Evolutionary conservation across 2,888 invertebrate species (phyloP).

Genomic region (Cremastobaeus sp.): DNA sequence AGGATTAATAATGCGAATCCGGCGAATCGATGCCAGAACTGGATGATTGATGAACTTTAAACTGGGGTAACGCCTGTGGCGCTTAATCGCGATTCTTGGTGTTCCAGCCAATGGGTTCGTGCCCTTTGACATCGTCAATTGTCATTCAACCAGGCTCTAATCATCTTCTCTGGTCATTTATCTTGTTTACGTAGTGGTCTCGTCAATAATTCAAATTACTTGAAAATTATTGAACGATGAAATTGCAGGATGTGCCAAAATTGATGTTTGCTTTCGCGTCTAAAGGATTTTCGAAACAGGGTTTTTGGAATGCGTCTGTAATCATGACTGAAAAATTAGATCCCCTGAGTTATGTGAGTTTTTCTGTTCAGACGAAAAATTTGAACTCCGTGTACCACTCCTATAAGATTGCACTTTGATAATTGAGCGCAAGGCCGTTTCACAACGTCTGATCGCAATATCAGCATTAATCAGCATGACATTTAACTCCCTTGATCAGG

Average conservation of each 20-base stretch:
- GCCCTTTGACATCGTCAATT: constrained; percentile 47
- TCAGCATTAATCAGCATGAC: constrained; percentile 19
- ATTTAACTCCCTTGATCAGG: constrained; percentile 16
- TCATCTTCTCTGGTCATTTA: background rate
- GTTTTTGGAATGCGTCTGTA: too few species aligned
- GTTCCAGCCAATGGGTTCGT: constrained; percentile 31
- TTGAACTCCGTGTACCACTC: constrained; percentile 15
- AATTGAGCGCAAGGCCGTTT: constrained; percentile 39
- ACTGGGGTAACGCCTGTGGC: constrained; percentile 42
- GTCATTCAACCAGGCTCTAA: constrained; percentile 15
- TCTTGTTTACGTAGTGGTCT: background rate
- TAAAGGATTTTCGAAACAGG: too few species aligned
- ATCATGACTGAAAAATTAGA: too few species aligned
- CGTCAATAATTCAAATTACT: background rate
- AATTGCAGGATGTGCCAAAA: too few species aligned
- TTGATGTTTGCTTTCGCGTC: too few species aligned
- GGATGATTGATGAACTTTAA: constrained; percentile 55
- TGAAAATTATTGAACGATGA: too few species aligned
- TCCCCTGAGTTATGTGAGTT: too few species aligned
- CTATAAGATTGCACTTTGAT: constrained; percentile 20
- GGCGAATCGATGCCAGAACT: constrained; percentile 47
- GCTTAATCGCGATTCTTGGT: constrained; percentile 33
- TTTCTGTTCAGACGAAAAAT: too few species aligned
- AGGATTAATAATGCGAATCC: constrained; percentile 38
- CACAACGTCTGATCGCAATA: constrained; percentile 16